A percentile compares a stretch with the other conserved stretches of the same genome.
phyloP scores from a whole-genome alignment of 2,888 invertebrate species.

The Lithophane ornitopus region DNA sequence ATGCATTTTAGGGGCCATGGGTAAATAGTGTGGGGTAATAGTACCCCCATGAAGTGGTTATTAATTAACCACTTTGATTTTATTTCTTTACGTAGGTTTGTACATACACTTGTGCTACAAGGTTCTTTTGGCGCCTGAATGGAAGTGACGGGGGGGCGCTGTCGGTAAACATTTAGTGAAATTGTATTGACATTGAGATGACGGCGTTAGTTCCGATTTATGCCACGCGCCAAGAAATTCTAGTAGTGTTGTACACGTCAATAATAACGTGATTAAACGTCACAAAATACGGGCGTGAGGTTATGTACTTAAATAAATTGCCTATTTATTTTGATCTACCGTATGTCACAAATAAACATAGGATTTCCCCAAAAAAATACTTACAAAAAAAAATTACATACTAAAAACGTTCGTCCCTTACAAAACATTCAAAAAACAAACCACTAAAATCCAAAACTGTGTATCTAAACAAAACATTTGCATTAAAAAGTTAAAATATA shows the following conservation, averaged over 20 bases:
- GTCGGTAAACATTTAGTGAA: too few species aligned
- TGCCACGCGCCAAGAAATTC: too few species aligned
- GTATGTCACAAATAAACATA: background rate
- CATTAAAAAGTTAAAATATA: slow-evolving; percentile 68
- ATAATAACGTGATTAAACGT: too few species aligned
- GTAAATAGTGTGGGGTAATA: background rate
- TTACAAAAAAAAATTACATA: background rate
- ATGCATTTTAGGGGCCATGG: background rate
- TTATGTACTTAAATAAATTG: background rate
- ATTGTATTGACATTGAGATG: too few species aligned
- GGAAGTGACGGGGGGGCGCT: too few species aligned
- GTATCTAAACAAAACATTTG: slow-evolving; percentile 58
- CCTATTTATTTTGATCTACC: background rate
- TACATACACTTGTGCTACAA: too few species aligned
- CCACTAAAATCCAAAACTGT: slow-evolving; percentile 24
- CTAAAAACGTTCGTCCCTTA: background rate
- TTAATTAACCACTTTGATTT: too few species aligned
- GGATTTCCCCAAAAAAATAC: background rate
- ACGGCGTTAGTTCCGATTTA: too few species aligned
- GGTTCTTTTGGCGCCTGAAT: too few species aligned
- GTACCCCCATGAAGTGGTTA: too few species aligned
- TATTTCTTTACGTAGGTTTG: too few species aligned
- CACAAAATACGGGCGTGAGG: background rate
- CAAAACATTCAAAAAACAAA: slow-evolving; percentile 4
- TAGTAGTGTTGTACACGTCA: too few species aligned